Conservation (phyloP, 2,888 invertebrate species). For the Acleris cristana region DNA sequence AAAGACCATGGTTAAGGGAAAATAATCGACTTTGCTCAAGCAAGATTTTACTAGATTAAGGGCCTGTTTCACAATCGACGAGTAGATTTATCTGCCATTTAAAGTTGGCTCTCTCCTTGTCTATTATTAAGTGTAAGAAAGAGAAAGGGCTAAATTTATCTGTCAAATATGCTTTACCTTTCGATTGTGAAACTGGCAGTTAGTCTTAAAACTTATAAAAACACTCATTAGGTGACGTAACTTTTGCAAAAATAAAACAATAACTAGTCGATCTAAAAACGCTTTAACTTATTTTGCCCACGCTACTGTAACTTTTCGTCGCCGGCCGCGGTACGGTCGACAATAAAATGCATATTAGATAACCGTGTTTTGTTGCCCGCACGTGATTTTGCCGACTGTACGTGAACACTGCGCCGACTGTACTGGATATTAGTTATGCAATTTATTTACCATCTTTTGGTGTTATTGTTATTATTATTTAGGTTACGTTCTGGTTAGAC, state of each 20-base stretch:
- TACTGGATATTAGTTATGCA: constrained; percentile 21
- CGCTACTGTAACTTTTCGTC: constrained; percentile 61
- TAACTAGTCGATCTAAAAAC: not conserved
- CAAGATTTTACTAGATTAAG: too few relatives aligned
- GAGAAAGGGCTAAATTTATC: too few relatives aligned
- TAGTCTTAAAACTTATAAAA: too few relatives aligned
- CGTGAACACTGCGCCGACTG: constrained; percentile 32
- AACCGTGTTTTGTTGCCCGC: constrained; percentile 74
- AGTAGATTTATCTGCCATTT: too few relatives aligned
- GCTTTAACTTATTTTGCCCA: constrained; percentile 47
- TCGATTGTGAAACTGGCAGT: too few relatives aligned
- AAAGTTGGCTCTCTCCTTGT: too few relatives aligned
- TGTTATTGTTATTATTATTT: constrained; percentile 27
- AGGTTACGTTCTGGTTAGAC: not conserved
- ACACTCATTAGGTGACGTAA: too few relatives aligned
- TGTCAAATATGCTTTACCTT: too few relatives aligned
- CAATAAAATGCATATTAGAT: constrained; percentile 83
- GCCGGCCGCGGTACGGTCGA: constrained; percentile 56
- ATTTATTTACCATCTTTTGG: constrained; percentile 23
- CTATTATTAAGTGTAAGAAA: too few relatives aligned
- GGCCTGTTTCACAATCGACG: too few relatives aligned
- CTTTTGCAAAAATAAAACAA: not conserved
- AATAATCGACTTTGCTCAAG: too few relatives aligned
- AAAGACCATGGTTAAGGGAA: too few relatives aligned
- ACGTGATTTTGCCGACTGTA: constrained; percentile 69